These are phyloP conservation scores for Sphaeramia orbicularis DNA, from an alignment of 2,797 vertebrate genomes.

Conservation along the genomic window DNA sequence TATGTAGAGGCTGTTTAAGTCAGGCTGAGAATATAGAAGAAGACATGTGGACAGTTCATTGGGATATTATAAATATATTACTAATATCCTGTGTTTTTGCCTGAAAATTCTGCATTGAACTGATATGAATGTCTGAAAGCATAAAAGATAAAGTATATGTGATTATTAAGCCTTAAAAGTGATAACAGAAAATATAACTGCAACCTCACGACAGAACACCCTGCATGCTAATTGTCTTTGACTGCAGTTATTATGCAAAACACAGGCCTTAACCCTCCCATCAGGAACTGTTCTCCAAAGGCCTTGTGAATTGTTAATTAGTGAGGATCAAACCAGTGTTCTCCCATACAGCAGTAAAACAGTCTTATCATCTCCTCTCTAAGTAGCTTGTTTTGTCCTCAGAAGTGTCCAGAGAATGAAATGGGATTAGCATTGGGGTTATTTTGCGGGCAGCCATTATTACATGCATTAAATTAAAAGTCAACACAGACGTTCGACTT, in stretches of 20 bases:
- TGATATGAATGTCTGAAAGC: constrained; percentile 5
- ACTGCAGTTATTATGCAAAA: constrained; percentile 65
- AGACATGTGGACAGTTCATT: not conserved
- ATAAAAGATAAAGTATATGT: not conserved
- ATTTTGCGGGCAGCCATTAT: constrained; percentile 30
- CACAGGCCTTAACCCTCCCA: constrained; percentile 22
- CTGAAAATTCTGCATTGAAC: not conserved
- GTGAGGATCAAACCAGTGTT: constrained; percentile 39
- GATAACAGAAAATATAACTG: constrained; percentile 19
- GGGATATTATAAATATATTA: not conserved
- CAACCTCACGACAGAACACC: constrained; percentile 31
- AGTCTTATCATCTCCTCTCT: constrained; percentile 30
- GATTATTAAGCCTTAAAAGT: constrained; percentile 24
- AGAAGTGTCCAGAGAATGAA: constrained; percentile 51
- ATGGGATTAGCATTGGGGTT: constrained; percentile 43
- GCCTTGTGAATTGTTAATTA: constrained; percentile 59
- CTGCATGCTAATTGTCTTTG: constrained; percentile 53
- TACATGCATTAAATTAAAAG: constrained; percentile 48
- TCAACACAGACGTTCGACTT: constrained; percentile 37
- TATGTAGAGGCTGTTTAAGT: constrained; percentile 19
- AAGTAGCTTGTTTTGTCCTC: constrained; percentile 41
- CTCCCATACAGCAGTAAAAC: constrained; percentile 24
- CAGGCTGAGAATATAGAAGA: not conserved
- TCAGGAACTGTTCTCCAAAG: constrained; percentile 28
- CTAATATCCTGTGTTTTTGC: not conserved